phyloP scores from a whole-genome alignment of 2,888 invertebrate species.

The Labia minor region DNA sequence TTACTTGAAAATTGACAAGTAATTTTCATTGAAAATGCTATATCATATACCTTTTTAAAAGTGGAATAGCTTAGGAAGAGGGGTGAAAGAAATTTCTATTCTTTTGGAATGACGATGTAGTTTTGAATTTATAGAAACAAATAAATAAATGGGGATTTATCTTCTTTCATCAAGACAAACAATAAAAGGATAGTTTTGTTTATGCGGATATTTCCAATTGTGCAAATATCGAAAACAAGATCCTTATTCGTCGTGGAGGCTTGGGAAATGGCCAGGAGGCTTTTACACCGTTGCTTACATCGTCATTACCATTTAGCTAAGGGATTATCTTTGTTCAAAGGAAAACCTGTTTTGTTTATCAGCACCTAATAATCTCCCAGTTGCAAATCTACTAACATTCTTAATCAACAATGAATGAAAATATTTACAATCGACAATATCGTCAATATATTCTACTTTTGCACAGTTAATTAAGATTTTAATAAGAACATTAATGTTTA shows the following conservation, averaged over 20 bases:
- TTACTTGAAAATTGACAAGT: neutral
- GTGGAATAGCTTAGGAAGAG: neutral
- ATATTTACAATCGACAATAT: no score
- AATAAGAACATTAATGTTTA: no score
- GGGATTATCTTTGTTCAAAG: no score
- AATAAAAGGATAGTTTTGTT: neutral
- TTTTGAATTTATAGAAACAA: neutral
- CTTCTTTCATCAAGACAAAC: neutral
- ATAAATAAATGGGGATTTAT: neutral
- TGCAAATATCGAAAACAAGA: neutral
- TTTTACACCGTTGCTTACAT: no score
- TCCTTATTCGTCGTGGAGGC: neutral
- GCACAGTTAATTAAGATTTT: no score
- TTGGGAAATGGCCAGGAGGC: no score
- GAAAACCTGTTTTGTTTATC: no score
- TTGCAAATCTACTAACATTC: no score
- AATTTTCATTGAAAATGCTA: neutral
- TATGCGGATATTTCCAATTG: neutral
- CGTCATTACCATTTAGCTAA: no score
- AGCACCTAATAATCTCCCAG: no score
- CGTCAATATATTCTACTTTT: no score
- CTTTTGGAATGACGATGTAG: neutral
- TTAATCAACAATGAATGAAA: no score
- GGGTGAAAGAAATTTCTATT: neutral
- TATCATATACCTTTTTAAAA: neutral